Base-by-base conservation (phyloP, 2,797 vertebrate species). In the Varecia variegata region DNA sequence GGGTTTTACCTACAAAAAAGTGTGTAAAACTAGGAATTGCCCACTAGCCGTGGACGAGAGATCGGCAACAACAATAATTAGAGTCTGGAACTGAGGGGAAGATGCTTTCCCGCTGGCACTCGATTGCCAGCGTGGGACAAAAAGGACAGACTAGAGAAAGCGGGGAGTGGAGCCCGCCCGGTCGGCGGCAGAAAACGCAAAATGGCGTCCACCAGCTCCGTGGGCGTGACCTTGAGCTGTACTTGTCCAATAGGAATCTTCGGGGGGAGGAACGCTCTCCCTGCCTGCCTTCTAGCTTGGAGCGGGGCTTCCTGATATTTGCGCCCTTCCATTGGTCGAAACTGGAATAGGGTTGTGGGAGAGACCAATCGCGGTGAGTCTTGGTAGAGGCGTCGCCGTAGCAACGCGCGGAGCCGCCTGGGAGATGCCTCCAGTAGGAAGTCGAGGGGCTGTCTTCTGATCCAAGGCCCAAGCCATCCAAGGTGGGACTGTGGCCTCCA, bases 141-240 rank as follows among this genome's bases (percentile, higher is more conserved):
- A 12, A 15, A 27, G 0, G 38, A 0, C n/a, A 9, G 30, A 2
- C 11, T 8, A 38, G 0, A 1, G 6, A 4, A 2, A 0, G 7
- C 7, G 0, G 3, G 1, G 14, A 0, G 10, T 1, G 0, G 2
- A 2, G 3, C 2, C 30, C 9, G 0, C 0, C 5, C n/a, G 0
- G 1, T 1, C 5, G 0, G 0, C 0, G 11, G 1, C 12, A 1
- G 17, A n/a, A 25, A 30, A 17, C 4, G 27, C 27, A 40, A 62
- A 30, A 85, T 85, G 94, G 92, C 71, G 14, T 3, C n/a, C 20
- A 2, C 0, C 0, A 1, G 1, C 17, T 1, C 27, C 12, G 10
- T 70, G 76, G 95, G 96, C 27, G 84, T 62, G 89, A 17, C 47
- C 35, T 76, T 2, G 14, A 3, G 12, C 21, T 5, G 52, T 17